A percentile compares a stretch with the other conserved stretches of the same genome.
phyloP scores from a whole-genome alignment of 1,140 invertebrate genomes.

The Anoplophora glabripennis region DNA sequence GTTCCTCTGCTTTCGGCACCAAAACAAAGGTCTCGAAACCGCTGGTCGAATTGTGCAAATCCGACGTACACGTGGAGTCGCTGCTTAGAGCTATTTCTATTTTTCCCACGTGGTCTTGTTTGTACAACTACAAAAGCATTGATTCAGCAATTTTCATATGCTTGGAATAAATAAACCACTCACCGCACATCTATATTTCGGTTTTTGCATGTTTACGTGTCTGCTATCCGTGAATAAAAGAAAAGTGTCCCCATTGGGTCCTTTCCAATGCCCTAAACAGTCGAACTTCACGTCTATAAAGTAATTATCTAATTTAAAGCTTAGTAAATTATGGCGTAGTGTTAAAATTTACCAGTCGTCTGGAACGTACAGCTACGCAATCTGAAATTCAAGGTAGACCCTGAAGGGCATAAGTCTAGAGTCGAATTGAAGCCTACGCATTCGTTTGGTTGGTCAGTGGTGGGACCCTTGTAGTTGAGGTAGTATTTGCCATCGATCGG shows the following conservation, averaged over 20 bases:
- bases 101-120: constrained; percentile 57
- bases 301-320: not conserved
- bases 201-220: constrained; percentile 47
- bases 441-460: constrained; percentile 51
- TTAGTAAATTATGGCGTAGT: not conserved
- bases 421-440: constrained; percentile 58
- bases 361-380: constrained; percentile 30
- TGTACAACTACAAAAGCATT: constrained; percentile 55
- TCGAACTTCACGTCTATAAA: constrained; percentile 61
- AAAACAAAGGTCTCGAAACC: constrained; percentile 63
- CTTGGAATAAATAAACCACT: constrained; percentile 42
- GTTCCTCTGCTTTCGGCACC: constrained; percentile 43
- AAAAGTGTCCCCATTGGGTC: constrained; percentile 57
- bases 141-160: constrained; percentile 15
- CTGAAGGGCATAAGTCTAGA: constrained; percentile 64
- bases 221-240: constrained; percentile 61
- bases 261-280: constrained; percentile 67
- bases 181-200: constrained; percentile 68
- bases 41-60: constrained; percentile 57
- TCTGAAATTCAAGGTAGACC: constrained; percentile 55
- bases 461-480: constrained; percentile 59
- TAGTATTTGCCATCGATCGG: constrained; percentile 64
- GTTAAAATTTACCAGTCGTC: constrained; percentile 23
- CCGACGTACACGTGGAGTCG: constrained; percentile 64
- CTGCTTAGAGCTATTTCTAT: constrained; percentile 65